Conservation (phyloP, 2,888 invertebrate species). For the Catocala nupta region DNA sequence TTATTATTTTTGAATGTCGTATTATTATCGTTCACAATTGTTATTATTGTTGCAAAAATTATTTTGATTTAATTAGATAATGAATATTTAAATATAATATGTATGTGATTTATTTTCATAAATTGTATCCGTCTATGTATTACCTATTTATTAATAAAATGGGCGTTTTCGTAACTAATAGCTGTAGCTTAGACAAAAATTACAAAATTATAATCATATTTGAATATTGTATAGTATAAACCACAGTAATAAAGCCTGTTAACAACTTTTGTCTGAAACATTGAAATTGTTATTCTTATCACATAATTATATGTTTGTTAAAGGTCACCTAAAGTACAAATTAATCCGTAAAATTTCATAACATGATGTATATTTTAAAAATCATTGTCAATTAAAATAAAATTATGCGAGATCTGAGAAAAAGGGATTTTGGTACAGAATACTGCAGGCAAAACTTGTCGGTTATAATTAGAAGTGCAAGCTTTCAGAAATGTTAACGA, state of each 20-base stretch:
- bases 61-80: slow-evolving; percentile 14
- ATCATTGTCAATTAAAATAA: not conserved
- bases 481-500: not conserved
- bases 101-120: slow-evolving; percentile 1
- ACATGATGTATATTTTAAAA: too few species aligned
- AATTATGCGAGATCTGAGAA: slow-evolving; percentile 1
- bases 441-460: not conserved
- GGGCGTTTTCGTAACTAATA: not conserved
- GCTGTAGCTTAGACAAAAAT: not conserved
- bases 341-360: too few species aligned
- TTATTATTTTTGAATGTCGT: slow-evolving; percentile 26
- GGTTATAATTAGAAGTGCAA: not conserved
- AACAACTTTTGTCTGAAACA: too few species aligned
- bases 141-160: not conserved
- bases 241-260: too few species aligned
- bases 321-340: too few species aligned
- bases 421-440: not conserved
- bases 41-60: slow-evolving; percentile 50
- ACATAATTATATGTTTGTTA: too few species aligned
- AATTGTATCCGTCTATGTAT: not conserved
- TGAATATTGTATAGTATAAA: too few species aligned
- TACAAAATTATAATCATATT: too few species aligned
- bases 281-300: too few species aligned
- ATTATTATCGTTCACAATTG: slow-evolving; percentile 23
- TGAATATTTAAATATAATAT: slow-evolving; percentile 2